Evolutionary conservation across 2,113 vertebrate species (phyloP).

Genomic region (Saguinus midas): DNA sequence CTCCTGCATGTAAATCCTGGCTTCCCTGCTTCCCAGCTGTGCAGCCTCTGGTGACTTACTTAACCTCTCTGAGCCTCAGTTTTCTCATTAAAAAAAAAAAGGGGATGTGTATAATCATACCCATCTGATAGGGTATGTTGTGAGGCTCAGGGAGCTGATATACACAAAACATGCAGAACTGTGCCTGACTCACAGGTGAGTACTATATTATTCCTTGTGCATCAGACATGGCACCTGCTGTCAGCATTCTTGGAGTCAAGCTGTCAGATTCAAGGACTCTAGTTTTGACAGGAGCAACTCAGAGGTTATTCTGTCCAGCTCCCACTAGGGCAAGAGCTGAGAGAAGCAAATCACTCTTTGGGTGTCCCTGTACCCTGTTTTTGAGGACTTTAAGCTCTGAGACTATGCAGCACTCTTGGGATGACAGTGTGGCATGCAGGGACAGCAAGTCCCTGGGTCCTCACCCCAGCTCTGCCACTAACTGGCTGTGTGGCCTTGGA

Average conservation of each 20-base stretch:
- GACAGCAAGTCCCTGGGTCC: not conserved
- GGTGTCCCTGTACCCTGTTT: not conserved
- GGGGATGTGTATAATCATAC: not conserved
- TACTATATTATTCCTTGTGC: not conserved
- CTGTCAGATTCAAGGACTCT: no score
- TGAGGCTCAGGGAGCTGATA: not conserved
- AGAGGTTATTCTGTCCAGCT: not conserved
- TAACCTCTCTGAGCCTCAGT: not conserved
- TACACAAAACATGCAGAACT: fast-evolving
- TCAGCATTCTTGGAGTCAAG: not conserved
- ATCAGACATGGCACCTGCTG: not conserved
- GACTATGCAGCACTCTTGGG: not conserved
- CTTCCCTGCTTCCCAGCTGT: not conserved
- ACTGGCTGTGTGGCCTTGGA: not conserved
- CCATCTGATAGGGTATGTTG: no score
- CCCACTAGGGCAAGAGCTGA: not conserved
- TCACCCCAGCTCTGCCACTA: not conserved
- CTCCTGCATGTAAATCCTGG: not conserved
- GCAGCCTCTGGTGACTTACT: not conserved
- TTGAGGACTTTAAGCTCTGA: not conserved
- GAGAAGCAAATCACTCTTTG: not conserved
- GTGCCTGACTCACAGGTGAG: not conserved
- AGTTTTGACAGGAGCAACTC: not conserved
- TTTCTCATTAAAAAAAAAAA: not conserved
- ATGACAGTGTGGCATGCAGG: not conserved